Evolutionary conservation across 2,113 vertebrate genomes (phyloP), one percentile per base, ranked within the genome.

Genomic region (Nycticebus coucang): DNA sequence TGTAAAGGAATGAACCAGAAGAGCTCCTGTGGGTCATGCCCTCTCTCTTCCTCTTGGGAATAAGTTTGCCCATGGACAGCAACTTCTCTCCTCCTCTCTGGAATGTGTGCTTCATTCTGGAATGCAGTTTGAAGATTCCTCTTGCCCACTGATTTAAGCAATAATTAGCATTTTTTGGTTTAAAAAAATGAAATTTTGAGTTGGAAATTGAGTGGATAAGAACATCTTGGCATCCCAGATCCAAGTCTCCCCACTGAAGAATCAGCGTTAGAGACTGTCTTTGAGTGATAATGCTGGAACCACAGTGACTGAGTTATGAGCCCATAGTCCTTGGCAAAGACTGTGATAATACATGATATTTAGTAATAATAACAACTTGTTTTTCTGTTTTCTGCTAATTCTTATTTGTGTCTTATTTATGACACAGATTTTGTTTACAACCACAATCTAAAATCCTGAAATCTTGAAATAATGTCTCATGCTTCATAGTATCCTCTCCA

Each of bases 251-350:
- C n/a, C 57, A 45, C 21, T 74, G 53, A 35, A 45, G 33, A 13
- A 10, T 64, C 0, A 3, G 75, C 66, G 3, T 1, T 74, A 12
- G 28, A 30, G 17, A 30, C n/a, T 59, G 45, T 66, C 26, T 79
- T 11, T 17, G 12, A 60, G 66, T 18, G 5, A 28, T 1, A 6
- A 17, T 50, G 22, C 33, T 5, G 35, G 7, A 12, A 15, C 15
- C 12, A 3, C 5, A 28, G 9, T 35, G 13, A 4, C 1, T 21
- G 41, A 28, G 21, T 28, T n/a, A 30, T 4, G 4, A 26, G 33
- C 24, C n/a, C 35, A 30, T 19, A 22, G 7, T 89, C 64, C 3
- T 30, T 9, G 64, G 21, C 28, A 69, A 55, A 79, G 15, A 37
- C 0, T 72, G 2, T 24, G 53, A 55, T 62, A 17, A 30, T 77